Evolutionary conservation across 1,140 invertebrate species (phyloP), one percentile per base, ranked within the genome.

Genomic region (Stegodyphus dumicola): DNA sequence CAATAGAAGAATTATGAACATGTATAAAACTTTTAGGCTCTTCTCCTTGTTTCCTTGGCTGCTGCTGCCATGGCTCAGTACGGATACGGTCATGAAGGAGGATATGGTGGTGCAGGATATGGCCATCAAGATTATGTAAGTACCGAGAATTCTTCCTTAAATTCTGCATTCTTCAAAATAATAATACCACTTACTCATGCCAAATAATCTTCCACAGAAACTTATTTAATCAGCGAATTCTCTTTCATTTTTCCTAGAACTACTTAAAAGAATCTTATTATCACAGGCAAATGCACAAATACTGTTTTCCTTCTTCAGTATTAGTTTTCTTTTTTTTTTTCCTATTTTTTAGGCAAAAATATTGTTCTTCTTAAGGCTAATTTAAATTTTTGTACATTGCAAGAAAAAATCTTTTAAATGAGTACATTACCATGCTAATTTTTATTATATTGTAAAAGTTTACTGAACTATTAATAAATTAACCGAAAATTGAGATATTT

Each of bases 71-170:
- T 81, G 67, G 78, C 78, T 10, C 78, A 81, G 52, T 81, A 81
- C 54, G 69, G 69, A 64, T 81, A 81, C 54, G 69, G 69, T 56
- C 56, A 81, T 33, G 33, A 33, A 1, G 33, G 33, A 33, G 78
- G 78, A 73, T 70, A 69, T 56, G 78, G 15, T 51, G 69, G 53
- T 52, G 67, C 18, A 15, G 33, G 33, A 1, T 81, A 81, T 13
- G 78, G 15, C 13, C 77, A 77, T 64, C 64, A 78, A 2, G 78
- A 81, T 48, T 81, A 81, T 49, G 78, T 81, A 81, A 81, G 78
- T 73, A 60, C 5, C 9, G 15, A 60, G 15, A 9, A 60, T 60
- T 9, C 56, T 15, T 60, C 56, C 5, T 15, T 60, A 15, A 60
- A 5, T 15, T 10, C 9, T 60, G 1, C 5, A 60, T 5, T 60